Evolutionary conservation across 2,888 invertebrate genomes (phyloP).

Genomic region (Amiota mariae): DNA sequence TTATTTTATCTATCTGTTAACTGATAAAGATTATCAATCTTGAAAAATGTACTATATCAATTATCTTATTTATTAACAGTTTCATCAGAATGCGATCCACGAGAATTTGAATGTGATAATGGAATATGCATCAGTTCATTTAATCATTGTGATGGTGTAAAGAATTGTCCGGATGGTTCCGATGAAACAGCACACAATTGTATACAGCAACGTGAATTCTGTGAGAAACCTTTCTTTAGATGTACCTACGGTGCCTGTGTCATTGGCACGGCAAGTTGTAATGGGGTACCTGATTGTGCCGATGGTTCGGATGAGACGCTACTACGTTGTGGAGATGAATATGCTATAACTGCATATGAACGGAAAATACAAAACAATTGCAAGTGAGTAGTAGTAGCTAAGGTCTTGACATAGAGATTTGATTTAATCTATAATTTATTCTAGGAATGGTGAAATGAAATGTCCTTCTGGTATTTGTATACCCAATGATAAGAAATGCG

Average conservation of each 20-base stretch:
- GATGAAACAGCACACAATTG: conserved; percentile 67
- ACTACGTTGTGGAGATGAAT: conserved; percentile 48
- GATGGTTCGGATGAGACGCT: conserved; percentile 57
- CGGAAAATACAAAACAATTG: conserved; percentile 46
- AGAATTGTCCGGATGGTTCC: conserved; percentile 64
- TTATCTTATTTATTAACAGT: conserved; percentile 17
- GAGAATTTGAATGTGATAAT: conserved; percentile 60
- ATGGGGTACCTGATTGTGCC: conserved; percentile 46
- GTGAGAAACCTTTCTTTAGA: conserved; percentile 65
- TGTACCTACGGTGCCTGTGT: conserved; percentile 69
- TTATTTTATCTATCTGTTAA: too few species aligned
- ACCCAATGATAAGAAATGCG: conserved; percentile 46
- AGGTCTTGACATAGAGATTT: too few species aligned
- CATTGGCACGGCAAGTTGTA: conserved; percentile 56
- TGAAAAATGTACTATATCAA: too few species aligned
- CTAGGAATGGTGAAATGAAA: conserved; percentile 52
- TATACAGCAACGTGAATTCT: conserved; percentile 52
- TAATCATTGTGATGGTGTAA: conserved; percentile 60
- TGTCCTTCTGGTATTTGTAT: conserved; percentile 58
- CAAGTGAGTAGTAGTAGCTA: conserved; percentile 45
- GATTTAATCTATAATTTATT: not conserved
- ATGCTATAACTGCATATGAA: conserved; percentile 41
- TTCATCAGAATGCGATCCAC: conserved; percentile 44
- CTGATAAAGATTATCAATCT: too few species aligned
- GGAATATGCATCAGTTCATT: conserved; percentile 62